Conservation (phyloP, 92 coral and sea anemone genomes). For the Heliopora coerulea region DNA sequence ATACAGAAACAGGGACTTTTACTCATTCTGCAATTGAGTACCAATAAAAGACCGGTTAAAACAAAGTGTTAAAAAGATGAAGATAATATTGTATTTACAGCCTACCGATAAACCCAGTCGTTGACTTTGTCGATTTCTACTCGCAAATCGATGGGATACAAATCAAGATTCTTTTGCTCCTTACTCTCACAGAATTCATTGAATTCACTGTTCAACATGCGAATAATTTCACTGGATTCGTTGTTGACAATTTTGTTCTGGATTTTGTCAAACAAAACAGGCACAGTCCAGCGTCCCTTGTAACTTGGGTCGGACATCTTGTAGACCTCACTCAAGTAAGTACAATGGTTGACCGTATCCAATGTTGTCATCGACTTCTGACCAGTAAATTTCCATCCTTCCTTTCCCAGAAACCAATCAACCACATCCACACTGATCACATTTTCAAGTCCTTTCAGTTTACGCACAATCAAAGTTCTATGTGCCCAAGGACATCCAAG, state of each 20-base stretch:
- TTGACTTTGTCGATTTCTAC: slow-evolving; percentile 75
- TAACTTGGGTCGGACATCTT: slow-evolving; percentile 56
- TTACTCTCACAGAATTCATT: slow-evolving; percentile 78
- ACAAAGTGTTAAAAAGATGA: neutral
- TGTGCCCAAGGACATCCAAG: slow-evolving; percentile 88
- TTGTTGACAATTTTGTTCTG: slow-evolving; percentile 72
- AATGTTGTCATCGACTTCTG: slow-evolving; percentile 69
- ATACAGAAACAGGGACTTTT: no score
- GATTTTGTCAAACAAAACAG: slow-evolving; percentile 80
- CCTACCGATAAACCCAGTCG: slow-evolving; percentile 86
- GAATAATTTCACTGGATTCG: slow-evolving; percentile 88
- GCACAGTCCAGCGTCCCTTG: slow-evolving; percentile 66
- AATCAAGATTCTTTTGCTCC: slow-evolving; percentile 75
- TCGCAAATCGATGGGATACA: slow-evolving; percentile 64
- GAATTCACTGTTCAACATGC: slow-evolving; percentile 82
- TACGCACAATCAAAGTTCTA: slow-evolving; percentile 66
- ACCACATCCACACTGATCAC: slow-evolving; percentile 63
- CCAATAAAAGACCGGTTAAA: neutral
- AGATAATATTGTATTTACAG: neutral
- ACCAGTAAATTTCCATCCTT: slow-evolving; percentile 80
- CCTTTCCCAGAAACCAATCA: slow-evolving; percentile 59
- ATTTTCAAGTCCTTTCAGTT: slow-evolving; percentile 80
- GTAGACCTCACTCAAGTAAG: slow-evolving; percentile 67
- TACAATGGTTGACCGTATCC: slow-evolving; percentile 77
- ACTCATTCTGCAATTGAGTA: no score